phyloP scores from a whole-genome alignment of 2,888 invertebrate species.

The Tuberolachnus salignus region DNA sequence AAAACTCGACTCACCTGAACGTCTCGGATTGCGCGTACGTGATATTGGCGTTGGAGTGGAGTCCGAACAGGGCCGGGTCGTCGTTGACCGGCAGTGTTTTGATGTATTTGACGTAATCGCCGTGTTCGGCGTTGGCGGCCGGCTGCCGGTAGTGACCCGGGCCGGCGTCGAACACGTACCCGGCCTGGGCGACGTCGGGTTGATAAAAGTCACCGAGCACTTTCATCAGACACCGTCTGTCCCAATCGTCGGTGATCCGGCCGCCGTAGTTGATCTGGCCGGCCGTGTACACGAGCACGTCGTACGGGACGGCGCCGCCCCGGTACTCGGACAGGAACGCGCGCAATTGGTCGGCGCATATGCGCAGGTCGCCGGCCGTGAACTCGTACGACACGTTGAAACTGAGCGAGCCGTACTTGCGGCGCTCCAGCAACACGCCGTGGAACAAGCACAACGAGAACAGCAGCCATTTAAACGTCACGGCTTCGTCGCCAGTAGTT shows the following conservation, averaged over 20 bases:
- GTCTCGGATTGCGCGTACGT: constrained; percentile 63
- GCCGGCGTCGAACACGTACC: constrained; percentile 65
- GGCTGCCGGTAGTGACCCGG: constrained; percentile 66
- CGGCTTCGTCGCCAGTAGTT: constrained; percentile 66
- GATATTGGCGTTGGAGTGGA: constrained; percentile 92
- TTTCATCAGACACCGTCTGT: constrained; percentile 81
- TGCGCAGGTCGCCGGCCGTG: constrained; percentile 88
- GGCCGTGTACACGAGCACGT: constrained; percentile 82
- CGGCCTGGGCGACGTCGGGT: constrained; percentile 70
- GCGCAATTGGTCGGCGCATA: constrained; percentile 82
- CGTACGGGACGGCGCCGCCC: constrained; percentile 77
- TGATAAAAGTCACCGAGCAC: constrained; percentile 82
- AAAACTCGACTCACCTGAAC: constrained; percentile 60
- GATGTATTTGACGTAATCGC: constrained; percentile 74
- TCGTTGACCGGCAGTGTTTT: constrained; percentile 79
- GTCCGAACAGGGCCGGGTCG: constrained; percentile 89
- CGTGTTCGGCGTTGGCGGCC: constrained; percentile 70
- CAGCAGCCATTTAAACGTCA: constrained; percentile 79
- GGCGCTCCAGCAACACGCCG: constrained; percentile 86
- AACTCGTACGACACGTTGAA: constrained; percentile 97
- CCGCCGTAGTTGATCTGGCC: constrained; percentile 97
- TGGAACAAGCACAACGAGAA: constrained; percentile 94
- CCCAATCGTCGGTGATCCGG: constrained; percentile 91
- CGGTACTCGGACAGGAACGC: constrained; percentile 86
- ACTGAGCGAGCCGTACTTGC: constrained; percentile 89